Percentiles rank a stretch among this genome's conserved stretches.
Conservation (phyloP, 2,113 vertebrate species). For the Cromileptes altivelis region DNA sequence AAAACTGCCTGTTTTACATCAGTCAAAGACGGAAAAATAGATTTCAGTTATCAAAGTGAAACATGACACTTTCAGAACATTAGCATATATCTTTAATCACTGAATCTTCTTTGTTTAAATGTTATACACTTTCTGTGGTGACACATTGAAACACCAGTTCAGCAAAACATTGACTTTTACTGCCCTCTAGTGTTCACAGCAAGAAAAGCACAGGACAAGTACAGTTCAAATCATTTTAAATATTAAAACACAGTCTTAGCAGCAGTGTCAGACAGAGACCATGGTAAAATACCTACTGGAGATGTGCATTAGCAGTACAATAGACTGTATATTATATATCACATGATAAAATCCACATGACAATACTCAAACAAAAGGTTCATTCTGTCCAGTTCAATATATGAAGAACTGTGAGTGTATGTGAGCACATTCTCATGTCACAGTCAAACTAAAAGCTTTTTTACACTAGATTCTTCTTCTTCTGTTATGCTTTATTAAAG, state of each 20-base stretch:
- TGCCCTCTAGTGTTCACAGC: conserved; percentile 47
- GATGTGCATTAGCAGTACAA: not conserved
- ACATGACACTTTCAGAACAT: not conserved
- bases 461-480: no score
- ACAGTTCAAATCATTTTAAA: not conserved
- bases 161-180: conserved; percentile 3
- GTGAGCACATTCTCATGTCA: not conserved
- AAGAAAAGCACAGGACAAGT: not conserved
- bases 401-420: not conserved
- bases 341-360: not conserved
- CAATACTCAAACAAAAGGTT: not conserved
- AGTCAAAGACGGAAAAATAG: not conserved
- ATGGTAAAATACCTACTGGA: not conserved
- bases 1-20: not conserved
- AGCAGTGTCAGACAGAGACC: not conserved
- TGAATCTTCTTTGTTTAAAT: not conserved
- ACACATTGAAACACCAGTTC: not conserved
- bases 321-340: not conserved
- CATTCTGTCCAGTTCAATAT: not conserved
- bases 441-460: not conserved
- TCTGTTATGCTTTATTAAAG: no score
- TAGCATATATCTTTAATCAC: not conserved
- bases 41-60: not conserved
- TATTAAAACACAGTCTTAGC: not conserved
- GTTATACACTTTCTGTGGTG: not conserved